phyloP scores from a whole-genome alignment of 2,888 invertebrate species.

The Spilosoma lubricipeda region DNA sequence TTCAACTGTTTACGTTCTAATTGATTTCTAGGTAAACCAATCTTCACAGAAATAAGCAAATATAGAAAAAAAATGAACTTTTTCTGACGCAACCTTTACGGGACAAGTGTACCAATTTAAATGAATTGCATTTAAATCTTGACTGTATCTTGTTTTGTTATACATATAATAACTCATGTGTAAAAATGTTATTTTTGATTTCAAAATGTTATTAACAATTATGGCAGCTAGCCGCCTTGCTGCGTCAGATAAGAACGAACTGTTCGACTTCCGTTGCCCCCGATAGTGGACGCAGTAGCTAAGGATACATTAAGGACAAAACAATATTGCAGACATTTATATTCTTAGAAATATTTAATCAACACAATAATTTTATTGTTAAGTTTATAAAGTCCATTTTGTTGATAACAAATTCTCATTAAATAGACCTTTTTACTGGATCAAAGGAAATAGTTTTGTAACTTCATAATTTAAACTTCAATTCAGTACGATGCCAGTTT shows the following conservation, averaged over 20 bases:
- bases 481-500: not conserved
- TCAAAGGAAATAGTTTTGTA: not conserved
- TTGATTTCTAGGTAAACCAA: not conserved
- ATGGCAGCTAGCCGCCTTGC: slow-evolving; percentile 36
- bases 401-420: not conserved
- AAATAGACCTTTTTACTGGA: not conserved
- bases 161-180: not conserved
- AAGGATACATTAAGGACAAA: slow-evolving; percentile 62
- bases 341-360: slow-evolving; percentile 51
- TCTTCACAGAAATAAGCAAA: not conserved
- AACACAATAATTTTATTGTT: slow-evolving; percentile 5
- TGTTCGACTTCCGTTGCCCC: slow-evolving; percentile 67
- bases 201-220: slow-evolving; percentile 51
- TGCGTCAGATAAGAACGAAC: slow-evolving; percentile 68
- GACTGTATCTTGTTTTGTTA: not conserved
- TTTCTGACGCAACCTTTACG: not conserved
- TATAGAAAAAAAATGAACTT: not conserved
- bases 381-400: not conserved
- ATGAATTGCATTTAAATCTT: not conserved
- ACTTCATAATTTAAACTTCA: not conserved
- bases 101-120: not conserved
- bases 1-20: not conserved
- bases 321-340: slow-evolving; percentile 50
- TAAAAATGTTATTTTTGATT: slow-evolving; percentile 14
- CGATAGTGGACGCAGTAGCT: slow-evolving; percentile 61